A percentile compares a stretch with the other conserved stretches of the same genome.
phyloP scores from a whole-genome alignment of 53 echinoderm and acorn worm species.

The Patiria pectinifera region DNA sequence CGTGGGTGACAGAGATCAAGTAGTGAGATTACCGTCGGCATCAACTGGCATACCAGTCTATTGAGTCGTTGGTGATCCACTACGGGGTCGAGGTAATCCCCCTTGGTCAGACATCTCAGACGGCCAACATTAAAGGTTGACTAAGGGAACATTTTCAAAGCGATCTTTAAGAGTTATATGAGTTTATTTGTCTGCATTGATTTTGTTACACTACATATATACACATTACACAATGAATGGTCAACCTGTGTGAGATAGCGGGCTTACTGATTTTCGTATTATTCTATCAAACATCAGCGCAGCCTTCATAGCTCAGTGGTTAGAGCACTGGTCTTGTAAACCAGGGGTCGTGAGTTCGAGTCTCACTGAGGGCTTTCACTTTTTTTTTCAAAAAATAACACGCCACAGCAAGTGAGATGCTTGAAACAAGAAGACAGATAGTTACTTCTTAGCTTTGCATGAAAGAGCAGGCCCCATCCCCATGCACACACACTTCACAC shows the following conservation, averaged over 20 bases:
- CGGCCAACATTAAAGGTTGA: neutral
- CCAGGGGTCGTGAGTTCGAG: constrained; percentile 88
- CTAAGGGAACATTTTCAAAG: neutral
- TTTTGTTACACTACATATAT: too few species aligned
- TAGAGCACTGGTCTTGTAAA: constrained; percentile 93
- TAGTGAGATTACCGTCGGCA: constrained; percentile 35
- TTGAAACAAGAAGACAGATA: too few species aligned
- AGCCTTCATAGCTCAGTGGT: constrained; percentile 85
- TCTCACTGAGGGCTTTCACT: constrained; percentile 62
- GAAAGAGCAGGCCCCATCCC: too few species aligned
- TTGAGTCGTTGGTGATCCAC: constrained; percentile 54
- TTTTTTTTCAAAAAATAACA: neutral
- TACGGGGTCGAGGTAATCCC: constrained; percentile 37
- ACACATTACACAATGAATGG: too few species aligned
- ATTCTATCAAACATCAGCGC: neutral
- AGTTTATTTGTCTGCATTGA: neutral
- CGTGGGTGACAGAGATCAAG: constrained; percentile 59
- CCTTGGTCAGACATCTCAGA: neutral
- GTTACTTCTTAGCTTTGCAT: too few species aligned
- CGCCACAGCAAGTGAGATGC: too few species aligned
- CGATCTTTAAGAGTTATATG: neutral
- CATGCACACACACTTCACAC: too few species aligned
- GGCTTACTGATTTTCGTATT: neutral
- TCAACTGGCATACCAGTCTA: constrained; percentile 34
- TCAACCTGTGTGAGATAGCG: neutral